Conservation (phyloP, 2,113 vertebrate genomes). For the Siphamia tubifer region DNA sequence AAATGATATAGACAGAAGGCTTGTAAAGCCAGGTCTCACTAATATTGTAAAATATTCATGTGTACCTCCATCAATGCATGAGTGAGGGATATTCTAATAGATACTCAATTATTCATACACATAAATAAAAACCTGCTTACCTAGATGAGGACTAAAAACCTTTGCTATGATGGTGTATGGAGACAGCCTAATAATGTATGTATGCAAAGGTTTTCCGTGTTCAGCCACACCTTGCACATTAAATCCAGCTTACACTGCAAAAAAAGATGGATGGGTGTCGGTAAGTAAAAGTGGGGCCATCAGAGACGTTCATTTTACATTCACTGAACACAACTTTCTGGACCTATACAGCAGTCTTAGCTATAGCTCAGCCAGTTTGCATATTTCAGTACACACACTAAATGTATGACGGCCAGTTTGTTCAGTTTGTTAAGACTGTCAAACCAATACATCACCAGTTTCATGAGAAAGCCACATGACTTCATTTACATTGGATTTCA, state of each 20-base stretch:
- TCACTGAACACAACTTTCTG: slow-evolving; percentile 25
- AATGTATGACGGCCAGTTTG: slow-evolving; percentile 15
- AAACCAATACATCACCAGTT: slow-evolving; percentile 1
- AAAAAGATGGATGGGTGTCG: neutral
- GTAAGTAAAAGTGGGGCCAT: slow-evolving; percentile 12
- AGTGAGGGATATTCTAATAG: slow-evolving; percentile 77
- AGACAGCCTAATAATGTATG: slow-evolving; percentile 57
- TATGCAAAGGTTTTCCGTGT: slow-evolving; percentile 56
- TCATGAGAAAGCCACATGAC: neutral
- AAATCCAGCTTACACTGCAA: slow-evolving; percentile 15
- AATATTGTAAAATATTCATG: slow-evolving; percentile 83
- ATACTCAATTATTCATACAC: slow-evolving; percentile 80
- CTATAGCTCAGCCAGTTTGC: neutral
- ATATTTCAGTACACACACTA: neutral
- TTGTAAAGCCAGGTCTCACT: slow-evolving; percentile 77
- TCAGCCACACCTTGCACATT: slow-evolving; percentile 47
- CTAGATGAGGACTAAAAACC: slow-evolving; percentile 67
- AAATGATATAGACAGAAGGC: slow-evolving; percentile 73
- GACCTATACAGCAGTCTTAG: slow-evolving; percentile 8
- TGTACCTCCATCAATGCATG: slow-evolving; percentile 74
- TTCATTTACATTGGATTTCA: neutral
- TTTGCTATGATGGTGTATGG: slow-evolving; percentile 34
- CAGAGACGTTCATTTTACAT: slow-evolving; percentile 24
- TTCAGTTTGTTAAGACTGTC: slow-evolving; percentile 39
- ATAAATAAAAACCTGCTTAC: slow-evolving; percentile 81